These are phyloP conservation scores for Dolichoris vasculosae DNA, from an alignment of 1,140 invertebrate species.

Conservation along the genomic window DNA sequence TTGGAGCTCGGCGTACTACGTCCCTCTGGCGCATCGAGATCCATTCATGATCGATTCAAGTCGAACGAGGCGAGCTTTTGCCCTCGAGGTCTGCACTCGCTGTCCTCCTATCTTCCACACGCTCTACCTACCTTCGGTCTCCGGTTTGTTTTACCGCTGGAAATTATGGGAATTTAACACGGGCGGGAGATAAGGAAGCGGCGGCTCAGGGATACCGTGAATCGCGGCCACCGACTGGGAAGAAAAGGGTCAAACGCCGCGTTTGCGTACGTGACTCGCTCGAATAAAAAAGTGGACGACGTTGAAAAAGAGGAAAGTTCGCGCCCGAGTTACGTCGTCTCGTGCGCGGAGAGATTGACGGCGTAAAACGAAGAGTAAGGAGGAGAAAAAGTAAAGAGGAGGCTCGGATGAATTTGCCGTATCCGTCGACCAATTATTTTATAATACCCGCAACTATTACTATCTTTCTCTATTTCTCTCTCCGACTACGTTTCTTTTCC, in stretches of 20 bases:
- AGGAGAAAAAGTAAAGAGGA: not conserved
- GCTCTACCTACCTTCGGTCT: not conserved
- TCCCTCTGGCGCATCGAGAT: not conserved
- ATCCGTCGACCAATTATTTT: constrained; percentile 40
- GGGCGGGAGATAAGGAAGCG: constrained; percentile 13
- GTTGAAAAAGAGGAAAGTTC: constrained; percentile 7
- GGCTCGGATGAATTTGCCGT: constrained; percentile 6
- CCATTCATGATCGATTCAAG: constrained; percentile 36
- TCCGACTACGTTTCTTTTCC: not conserved
- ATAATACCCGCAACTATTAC: constrained; percentile 1
- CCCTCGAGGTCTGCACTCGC: not conserved
- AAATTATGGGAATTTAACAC: constrained; percentile 48
- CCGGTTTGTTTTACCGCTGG: constrained; percentile 30
- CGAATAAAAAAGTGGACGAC: not conserved
- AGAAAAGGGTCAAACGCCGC: not conserved
- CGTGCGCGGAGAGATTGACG: not conserved
- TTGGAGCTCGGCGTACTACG: not conserved
- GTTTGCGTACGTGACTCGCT: not conserved
- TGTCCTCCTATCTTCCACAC: not conserved
- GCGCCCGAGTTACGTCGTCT: not conserved
- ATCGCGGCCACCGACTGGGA: too few species aligned
- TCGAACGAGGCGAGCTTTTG: constrained; percentile 2
- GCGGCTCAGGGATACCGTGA: not conserved
- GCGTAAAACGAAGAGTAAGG: not conserved
- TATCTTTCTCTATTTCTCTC: not conserved